phyloP scores from a whole-genome alignment of 2,797 vertebrate species.

The Cyclopterus lumpus region DNA sequence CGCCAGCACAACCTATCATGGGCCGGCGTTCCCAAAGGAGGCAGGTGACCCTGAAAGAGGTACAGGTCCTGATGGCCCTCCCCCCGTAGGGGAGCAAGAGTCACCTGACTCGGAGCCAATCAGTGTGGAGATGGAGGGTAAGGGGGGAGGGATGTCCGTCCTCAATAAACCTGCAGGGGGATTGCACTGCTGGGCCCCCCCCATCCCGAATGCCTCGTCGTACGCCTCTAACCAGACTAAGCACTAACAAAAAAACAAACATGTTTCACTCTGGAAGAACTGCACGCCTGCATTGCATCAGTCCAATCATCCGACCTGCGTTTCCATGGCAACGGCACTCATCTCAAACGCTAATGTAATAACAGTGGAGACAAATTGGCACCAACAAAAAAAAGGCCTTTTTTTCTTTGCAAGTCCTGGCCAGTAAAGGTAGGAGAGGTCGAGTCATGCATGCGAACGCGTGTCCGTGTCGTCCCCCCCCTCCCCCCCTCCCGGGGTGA shows the following conservation, averaged over 20 bases:
- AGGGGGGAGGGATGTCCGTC: conserved; percentile 81
- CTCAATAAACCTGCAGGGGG: conserved; percentile 69
- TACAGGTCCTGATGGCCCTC: conserved; percentile 86
- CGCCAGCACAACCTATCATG: conserved; percentile 84
- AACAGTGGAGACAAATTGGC: not conserved
- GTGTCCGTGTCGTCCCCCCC: conserved; percentile 9
- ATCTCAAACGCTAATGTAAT: not conserved
- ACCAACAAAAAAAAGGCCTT: not conserved
- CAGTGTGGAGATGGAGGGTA: conserved; percentile 93
- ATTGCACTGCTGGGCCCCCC: conserved; percentile 78
- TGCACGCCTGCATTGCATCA: not conserved
- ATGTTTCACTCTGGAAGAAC: conserved; percentile 60
- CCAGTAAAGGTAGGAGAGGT: not conserved
- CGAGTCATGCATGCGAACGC: conserved; percentile 33
- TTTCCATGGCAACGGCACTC: conserved; percentile 1
- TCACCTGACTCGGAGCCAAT: conserved; percentile 89
- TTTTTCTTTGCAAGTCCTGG: not conserved
- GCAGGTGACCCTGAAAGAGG: conserved; percentile 86
- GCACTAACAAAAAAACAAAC: conserved; percentile 58
- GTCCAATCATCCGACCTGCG: not conserved
- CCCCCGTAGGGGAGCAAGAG: conserved; percentile 85
- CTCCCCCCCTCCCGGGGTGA: conserved; percentile 63
- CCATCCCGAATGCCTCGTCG: conserved; percentile 58
- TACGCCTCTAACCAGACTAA: conserved; percentile 67
- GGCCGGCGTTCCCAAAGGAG: conserved; percentile 85